Evolutionary conservation across 2,888 invertebrate species (phyloP).

Genomic region (Drosophila nigricruria): DNA sequence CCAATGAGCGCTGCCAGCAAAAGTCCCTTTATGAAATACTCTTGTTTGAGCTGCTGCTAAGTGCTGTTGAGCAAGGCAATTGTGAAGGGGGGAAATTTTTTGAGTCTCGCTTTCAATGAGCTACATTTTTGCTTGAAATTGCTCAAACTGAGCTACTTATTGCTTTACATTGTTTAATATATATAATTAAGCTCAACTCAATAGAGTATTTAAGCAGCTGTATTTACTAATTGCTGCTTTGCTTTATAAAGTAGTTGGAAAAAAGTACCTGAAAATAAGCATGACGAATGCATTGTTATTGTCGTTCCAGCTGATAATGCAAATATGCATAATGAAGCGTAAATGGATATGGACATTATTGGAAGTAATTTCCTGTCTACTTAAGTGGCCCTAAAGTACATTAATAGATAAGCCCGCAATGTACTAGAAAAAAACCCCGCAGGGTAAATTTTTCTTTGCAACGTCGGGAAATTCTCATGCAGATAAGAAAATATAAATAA

Average conservation of each 20-base stretch:
- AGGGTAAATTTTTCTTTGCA: not conserved
- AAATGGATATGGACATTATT: conserved; percentile 40
- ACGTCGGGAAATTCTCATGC: conserved; percentile 1
- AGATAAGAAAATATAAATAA: conserved; percentile 5
- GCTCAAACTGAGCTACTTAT: not conserved
- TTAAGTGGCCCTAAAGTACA: conserved; percentile 17
- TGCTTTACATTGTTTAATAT: not conserved
- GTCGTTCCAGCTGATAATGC: conserved; percentile 59
- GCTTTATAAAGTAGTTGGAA: conserved; percentile 21
- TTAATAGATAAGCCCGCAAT: not conserved
- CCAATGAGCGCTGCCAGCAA: conserved; percentile 29
- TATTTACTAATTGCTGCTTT: not conserved
- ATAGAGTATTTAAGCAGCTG: conserved; percentile 26
- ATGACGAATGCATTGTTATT: conserved; percentile 48
- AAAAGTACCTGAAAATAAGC: conserved; percentile 44
- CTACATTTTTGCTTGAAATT: not conserved
- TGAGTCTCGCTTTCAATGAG: no score
- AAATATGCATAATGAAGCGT: conserved; percentile 62
- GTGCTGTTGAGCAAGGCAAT: not conserved
- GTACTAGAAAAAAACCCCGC: conserved; percentile 4
- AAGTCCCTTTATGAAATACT: conserved; percentile 52
- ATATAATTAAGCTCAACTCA: not conserved
- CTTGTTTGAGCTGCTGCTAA: not conserved
- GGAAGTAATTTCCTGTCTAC: conserved; percentile 46
- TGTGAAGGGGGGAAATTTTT: not conserved